Base-by-base conservation (phyloP, 2,113 vertebrate genomes). In the Eulacestoma nigropectus region DNA sequence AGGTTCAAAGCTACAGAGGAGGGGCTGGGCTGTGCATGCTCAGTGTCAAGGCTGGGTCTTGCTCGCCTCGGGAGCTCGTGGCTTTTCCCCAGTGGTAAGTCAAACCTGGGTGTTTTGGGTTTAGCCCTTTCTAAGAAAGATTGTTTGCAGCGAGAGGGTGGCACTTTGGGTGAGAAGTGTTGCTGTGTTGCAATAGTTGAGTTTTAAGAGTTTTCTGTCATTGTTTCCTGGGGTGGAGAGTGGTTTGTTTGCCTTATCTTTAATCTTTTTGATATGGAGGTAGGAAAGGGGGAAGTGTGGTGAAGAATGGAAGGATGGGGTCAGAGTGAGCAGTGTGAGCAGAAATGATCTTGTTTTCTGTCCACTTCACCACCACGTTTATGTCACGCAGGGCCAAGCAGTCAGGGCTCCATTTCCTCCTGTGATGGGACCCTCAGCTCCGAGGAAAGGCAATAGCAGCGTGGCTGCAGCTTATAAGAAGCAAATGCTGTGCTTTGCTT, bases 21-120 rank as follows among this genome's bases (percentile, higher is more conserved):
- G 82, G 62, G 73, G 77, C 85, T 37, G 72, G 57, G 49, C 74
- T 87, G 52, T 68, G 64, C 72, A 39, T 65, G 82, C 79, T 94
- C 86, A 20, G 1, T 56, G 3, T 13, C 44, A 27, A 65, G 15
- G 27, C 17, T 15, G 19, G 52, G 12, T 23, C 64, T 35, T 13
- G 23, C 19, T 55, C 3, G n/a, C 19, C 20, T 35, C 27, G 11
- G 50, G 16, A 33, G 12, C 20, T 42, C 1, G 6, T 67, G 46
- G 8, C 23, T 53, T 63, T 35, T 67, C 21, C 39, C 60, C 41
- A 7, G 18, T 3, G 52, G 92, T 96, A 74, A 94, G 93, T 90
- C 26, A 37, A 67, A 9, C 7, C 10, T 56, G 26, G 2, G 8
- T 23, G 5, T 2, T 57, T 50, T 25, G 32, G 18, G 23, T 44